phyloP scores from a whole-genome alignment of 2,113 vertebrate species.

The Pungitius pungitius region DNA sequence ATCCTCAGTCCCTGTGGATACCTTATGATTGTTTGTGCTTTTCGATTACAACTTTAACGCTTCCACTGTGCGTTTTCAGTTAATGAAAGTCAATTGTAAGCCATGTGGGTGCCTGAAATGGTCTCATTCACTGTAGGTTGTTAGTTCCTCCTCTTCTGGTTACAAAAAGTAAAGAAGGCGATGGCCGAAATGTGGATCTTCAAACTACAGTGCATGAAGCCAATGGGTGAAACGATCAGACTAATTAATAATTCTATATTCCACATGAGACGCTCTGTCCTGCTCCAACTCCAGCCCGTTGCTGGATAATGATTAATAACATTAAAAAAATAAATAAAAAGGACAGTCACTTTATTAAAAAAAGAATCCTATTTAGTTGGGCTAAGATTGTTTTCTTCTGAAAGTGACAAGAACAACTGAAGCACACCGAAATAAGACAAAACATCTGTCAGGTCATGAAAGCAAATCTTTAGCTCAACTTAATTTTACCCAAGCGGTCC shows the following conservation, averaged over 20 bases:
- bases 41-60: no score
- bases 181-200: neutral
- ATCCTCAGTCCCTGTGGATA: no score
- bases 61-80: no score
- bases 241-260: slow-evolving; percentile 66
- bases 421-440: neutral
- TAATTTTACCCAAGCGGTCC: slow-evolving; percentile 37
- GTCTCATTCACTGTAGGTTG: no score
- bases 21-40: no score
- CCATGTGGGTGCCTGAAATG: neutral
- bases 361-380: neutral
- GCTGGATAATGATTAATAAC: slow-evolving; percentile 40
- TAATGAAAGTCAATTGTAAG: no score
- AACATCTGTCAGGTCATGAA: neutral
- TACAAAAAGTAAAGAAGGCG: neutral
- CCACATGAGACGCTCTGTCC: slow-evolving; percentile 39
- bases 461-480: slow-evolving; percentile 6
- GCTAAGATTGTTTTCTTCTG: neutral
- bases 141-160: neutral
- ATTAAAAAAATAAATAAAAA: neutral
- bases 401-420: neutral
- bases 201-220: neutral
- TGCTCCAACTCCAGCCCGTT: slow-evolving; percentile 16
- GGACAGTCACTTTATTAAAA: neutral
- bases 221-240: slow-evolving; percentile 15